Conservation (phyloP, 2,113 vertebrate genomes). For the Pteropus alecto region DNA sequence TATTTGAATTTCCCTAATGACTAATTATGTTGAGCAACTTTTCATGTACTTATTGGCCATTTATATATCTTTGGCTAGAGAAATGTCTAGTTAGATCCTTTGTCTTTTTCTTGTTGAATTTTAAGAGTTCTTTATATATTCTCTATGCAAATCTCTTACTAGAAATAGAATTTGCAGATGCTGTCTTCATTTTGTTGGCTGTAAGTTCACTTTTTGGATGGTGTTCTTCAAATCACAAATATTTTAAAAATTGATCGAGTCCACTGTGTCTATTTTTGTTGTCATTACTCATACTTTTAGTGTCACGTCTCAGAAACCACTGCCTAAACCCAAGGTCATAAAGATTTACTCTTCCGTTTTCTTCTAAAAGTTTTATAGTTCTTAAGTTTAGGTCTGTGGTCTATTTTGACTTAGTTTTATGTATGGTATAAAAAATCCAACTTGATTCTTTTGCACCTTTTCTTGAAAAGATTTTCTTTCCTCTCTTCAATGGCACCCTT, state of each 20-base stretch:
- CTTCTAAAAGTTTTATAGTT: not conserved
- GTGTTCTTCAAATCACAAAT: not conserved
- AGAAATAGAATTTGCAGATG: not conserved
- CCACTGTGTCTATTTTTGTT: not conserved
- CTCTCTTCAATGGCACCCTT: not conserved
- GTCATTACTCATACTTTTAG: not conserved
- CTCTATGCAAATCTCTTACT: not conserved
- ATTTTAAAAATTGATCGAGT: not conserved
- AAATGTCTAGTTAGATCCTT: not conserved
- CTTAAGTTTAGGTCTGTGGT: not conserved
- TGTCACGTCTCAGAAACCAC: not conserved
- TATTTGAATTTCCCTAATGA: not conserved
- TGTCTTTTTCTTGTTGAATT: not conserved
- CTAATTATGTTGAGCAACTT: not conserved
- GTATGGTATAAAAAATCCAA: not conserved
- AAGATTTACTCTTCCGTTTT: not conserved
- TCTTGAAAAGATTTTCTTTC: not conserved
- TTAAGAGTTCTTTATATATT: not conserved
- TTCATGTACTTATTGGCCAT: not conserved
- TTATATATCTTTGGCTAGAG: not conserved
- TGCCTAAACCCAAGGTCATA: not conserved
- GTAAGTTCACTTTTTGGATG: not conserved
- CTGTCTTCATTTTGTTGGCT: not conserved
- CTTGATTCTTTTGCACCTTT: not conserved
- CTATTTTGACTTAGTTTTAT: not conserved